These are phyloP conservation scores for Metalampra italica DNA, from an alignment of 2,888 invertebrate species.

Conservation along the genomic window DNA sequence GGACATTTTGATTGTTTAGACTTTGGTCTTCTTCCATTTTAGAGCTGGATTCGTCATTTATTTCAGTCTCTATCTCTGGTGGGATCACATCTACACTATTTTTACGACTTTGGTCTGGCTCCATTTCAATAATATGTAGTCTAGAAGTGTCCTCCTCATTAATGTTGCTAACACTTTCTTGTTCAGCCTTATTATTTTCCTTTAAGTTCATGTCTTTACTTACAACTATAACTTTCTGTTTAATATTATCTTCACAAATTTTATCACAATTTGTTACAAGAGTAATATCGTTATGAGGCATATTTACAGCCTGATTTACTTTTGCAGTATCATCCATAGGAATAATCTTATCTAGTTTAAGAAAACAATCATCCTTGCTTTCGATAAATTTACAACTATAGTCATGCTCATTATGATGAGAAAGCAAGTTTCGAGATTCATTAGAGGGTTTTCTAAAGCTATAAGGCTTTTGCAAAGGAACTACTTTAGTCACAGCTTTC, in stretches of 20 bases:
- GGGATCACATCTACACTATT: too few species aligned
- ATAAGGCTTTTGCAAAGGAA: slow-evolving; percentile 30
- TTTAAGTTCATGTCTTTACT: neutral
- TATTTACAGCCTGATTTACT: neutral
- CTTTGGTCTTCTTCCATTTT: neutral
- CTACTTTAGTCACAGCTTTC: slow-evolving; percentile 21
- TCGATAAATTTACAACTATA: slow-evolving; percentile 20
- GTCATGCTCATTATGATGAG: slow-evolving; percentile 43
- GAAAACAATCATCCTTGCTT: neutral
- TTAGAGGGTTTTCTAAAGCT: slow-evolving; percentile 37
- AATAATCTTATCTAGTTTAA: neutral
- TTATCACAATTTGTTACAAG: neutral
- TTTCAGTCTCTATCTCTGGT: too few species aligned
- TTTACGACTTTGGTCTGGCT: too few species aligned
- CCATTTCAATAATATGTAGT: too few species aligned
- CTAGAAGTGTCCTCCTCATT: too few species aligned
- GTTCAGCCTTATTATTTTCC: neutral
- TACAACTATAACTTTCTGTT: neutral
- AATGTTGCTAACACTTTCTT: neutral
- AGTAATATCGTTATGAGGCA: neutral
- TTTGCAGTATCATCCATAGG: neutral
- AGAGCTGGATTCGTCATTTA: too few species aligned
- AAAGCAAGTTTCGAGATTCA: slow-evolving; percentile 37
- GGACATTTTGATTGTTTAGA: neutral
- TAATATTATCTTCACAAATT: neutral